Evolutionary conservation across 2,888 invertebrate genomes (phyloP).

Genomic region (Polydrusus pterygomalis): DNA sequence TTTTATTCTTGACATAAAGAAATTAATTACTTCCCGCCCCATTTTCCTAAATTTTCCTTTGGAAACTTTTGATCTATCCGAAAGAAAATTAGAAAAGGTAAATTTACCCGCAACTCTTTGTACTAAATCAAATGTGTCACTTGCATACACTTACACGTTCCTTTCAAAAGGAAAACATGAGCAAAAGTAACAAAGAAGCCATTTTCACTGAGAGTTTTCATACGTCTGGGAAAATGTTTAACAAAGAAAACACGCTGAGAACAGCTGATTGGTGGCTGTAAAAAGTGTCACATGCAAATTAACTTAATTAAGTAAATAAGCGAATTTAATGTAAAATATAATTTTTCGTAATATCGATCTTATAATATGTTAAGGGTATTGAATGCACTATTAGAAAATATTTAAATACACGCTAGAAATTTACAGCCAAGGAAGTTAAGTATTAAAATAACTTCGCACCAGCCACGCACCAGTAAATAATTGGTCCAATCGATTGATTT

Average conservation of each 20-base stretch:
- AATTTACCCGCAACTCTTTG: conserved; percentile 31
- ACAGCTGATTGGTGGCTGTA: neutral
- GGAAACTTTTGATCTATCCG: neutral
- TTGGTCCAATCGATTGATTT: too few relatives aligned
- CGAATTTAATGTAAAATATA: too few relatives aligned
- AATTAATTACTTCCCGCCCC: neutral
- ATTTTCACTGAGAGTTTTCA: conserved; percentile 23
- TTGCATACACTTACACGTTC: conserved; percentile 20
- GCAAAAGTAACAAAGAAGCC: conserved; percentile 26
- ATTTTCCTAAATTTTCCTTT: conserved; percentile 7
- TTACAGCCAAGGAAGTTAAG: too few relatives aligned
- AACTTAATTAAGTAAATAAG: too few relatives aligned
- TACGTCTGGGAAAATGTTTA: conserved; percentile 26
- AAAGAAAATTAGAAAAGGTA: conserved; percentile 41
- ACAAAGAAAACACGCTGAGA: neutral
- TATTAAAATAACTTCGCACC: too few relatives aligned
- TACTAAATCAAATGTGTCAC: conserved; percentile 31
- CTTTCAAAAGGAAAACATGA: conserved; percentile 25
- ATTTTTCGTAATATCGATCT: too few relatives aligned
- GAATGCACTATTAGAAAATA: too few relatives aligned
- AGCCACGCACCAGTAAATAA: too few relatives aligned
- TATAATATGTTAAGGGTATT: too few relatives aligned
- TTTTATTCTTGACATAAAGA: too few relatives aligned
- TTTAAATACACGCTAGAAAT: too few relatives aligned
- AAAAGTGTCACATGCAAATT: neutral